A percentile compares a stretch with the other conserved stretches of the same genome.
Evolutionary conservation across 2,797 vertebrate species (phyloP).

Genomic region (Dendrocincla tyrannina): DNA sequence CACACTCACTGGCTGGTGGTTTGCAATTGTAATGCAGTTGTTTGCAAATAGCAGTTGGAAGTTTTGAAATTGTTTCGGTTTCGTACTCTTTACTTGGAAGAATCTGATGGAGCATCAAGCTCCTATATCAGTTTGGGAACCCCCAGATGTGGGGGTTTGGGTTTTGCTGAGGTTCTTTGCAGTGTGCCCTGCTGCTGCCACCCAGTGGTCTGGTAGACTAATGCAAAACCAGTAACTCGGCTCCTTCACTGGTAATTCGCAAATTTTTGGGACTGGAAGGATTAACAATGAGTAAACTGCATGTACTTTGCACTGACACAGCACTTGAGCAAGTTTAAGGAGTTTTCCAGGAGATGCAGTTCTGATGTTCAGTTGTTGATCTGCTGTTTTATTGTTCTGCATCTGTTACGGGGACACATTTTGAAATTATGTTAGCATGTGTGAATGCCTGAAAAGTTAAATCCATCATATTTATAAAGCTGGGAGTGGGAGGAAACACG

Average conservation of each 20-base stretch:
- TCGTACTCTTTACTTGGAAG: not conserved
- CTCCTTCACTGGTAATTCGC: not conserved
- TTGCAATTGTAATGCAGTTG: not conserved
- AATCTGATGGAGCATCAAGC: not conserved
- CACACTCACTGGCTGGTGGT: not conserved
- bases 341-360: not conserved
- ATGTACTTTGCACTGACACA: not conserved
- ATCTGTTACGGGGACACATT: not conserved
- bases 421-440: not conserved
- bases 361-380: not conserved
- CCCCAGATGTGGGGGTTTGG: rapidly evolving
- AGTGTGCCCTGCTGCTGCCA: slow-evolving; percentile 49
- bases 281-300: not conserved
- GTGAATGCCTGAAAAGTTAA: not conserved
- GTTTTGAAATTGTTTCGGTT: not conserved
- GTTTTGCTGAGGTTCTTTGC: not conserved
- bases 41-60: not conserved
- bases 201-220: not conserved
- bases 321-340: not conserved
- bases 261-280: not conserved
- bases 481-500: not conserved
- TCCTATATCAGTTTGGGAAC: rapidly evolving
- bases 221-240: not conserved
- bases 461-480: not conserved
- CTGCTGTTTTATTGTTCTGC: not conserved